phyloP scores from a whole-genome alignment of 2,888 invertebrate species.

The Eurois occulta region DNA sequence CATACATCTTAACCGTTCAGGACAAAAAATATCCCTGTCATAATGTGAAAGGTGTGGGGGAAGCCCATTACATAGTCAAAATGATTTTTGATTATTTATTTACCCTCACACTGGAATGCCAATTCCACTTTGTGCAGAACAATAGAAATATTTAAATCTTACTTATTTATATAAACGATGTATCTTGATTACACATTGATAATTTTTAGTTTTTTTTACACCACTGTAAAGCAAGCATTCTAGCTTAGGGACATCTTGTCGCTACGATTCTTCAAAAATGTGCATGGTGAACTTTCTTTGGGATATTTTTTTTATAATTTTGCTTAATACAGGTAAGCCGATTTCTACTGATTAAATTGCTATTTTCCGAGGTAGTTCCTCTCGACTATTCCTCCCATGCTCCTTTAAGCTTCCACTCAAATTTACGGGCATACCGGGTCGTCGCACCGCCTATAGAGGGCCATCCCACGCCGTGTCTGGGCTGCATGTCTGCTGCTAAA shows the following conservation, averaged over 20 bases:
- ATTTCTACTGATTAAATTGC: neutral
- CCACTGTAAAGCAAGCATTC: neutral
- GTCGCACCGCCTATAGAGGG: constrained; percentile 53
- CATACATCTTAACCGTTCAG: neutral
- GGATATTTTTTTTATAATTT: neutral
- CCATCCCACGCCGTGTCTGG: constrained; percentile 60
- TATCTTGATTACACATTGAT: neutral
- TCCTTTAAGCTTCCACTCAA: constrained; percentile 35
- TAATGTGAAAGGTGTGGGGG: neutral
- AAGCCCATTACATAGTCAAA: too few species aligned
- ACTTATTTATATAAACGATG: neutral
- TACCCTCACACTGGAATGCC: neutral
- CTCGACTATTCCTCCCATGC: constrained; percentile 1
- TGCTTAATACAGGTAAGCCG: neutral
- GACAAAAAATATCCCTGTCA: neutral
- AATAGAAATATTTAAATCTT: neutral
- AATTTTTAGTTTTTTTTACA: neutral
- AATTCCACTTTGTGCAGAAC: neutral
- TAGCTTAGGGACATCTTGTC: neutral
- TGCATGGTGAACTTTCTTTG: neutral
- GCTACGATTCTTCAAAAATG: neutral
- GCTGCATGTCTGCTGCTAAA: constrained; percentile 53
- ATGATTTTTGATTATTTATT: too few species aligned
- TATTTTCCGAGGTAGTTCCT: neutral
- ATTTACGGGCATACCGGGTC: constrained; percentile 58